Conservation (phyloP, 2,797 vertebrate genomes). For the Tympanoctomys barrerae region DNA sequence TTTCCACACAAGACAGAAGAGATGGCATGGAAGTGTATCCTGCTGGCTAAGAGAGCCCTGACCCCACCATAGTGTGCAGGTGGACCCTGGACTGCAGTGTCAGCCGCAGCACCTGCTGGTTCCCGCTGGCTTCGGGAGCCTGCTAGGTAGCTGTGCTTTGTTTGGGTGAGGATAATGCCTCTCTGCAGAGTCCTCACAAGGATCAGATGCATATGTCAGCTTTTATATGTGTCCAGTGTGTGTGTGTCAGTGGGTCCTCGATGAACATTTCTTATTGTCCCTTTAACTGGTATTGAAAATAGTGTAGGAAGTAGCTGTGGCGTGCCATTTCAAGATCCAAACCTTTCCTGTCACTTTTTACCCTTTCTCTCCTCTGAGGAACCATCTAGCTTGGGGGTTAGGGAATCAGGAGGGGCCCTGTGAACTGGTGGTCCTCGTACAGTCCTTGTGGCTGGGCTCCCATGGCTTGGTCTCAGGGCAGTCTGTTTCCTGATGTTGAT, state of each 20-base stretch:
- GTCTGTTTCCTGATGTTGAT: too few relatives aligned
- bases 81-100: rapidly evolving
- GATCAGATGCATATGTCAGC: neutral
- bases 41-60: neutral
- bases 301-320: rapidly evolving
- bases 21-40: rapidly evolving
- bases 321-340: rapidly evolving
- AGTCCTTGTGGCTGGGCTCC: neutral
- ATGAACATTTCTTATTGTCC: neutral
- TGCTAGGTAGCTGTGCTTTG: rapidly evolving
- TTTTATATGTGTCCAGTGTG: neutral
- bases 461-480: rapidly evolving
- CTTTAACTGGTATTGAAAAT: neutral
- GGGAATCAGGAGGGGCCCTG: rapidly evolving
- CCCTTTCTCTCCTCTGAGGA: neutral
- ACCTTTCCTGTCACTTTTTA: neutral
- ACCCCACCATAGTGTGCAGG: rapidly evolving
- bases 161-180: neutral
- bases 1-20: neutral
- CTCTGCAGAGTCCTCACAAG: neutral
- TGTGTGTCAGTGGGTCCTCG: neutral
- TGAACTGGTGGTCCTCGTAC: rapidly evolving
- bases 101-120: rapidly evolving
- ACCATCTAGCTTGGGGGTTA: rapidly evolving
- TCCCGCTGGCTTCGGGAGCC: neutral